phyloP scores from a whole-genome alignment of 2,888 invertebrate genomes.

The Celastrina argiolus region DNA sequence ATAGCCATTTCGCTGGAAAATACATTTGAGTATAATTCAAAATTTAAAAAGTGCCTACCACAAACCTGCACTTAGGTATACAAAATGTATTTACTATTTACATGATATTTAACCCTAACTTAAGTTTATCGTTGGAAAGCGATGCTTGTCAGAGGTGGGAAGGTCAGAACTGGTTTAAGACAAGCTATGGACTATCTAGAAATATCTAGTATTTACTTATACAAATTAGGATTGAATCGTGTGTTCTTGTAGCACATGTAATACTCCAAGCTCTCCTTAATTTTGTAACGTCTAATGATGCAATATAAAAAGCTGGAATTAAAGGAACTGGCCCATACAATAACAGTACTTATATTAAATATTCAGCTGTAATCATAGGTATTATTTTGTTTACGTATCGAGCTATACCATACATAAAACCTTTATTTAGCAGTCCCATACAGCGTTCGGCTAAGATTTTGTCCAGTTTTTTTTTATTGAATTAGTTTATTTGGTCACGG shows the following conservation, averaged over 20 bases:
- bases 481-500: not conserved
- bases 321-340: too few relatives aligned
- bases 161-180: slow-evolving; percentile 11
- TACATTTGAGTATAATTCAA: slow-evolving; percentile 33
- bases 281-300: not conserved
- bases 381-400: too few relatives aligned
- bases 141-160: slow-evolving; percentile 2
- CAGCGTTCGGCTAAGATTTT: too few relatives aligned
- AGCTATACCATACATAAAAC: too few relatives aligned
- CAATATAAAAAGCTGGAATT: not conserved
- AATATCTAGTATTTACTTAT: not conserved
- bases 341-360: too few relatives aligned
- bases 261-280: not conserved
- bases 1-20: slow-evolving; percentile 44
- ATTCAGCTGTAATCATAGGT: too few relatives aligned
- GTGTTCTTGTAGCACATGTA: not conserved
- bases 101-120: not conserved
- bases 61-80: not conserved
- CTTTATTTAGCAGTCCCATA: too few relatives aligned
- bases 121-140: slow-evolving; percentile 1
- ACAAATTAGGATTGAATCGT: not conserved
- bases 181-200: not conserved
- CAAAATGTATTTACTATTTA: not conserved
- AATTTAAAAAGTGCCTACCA: not conserved
- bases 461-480: not conserved